Base-by-base conservation (phyloP, 2,797 vertebrate genomes). In the Dermochelys coriacea region DNA sequence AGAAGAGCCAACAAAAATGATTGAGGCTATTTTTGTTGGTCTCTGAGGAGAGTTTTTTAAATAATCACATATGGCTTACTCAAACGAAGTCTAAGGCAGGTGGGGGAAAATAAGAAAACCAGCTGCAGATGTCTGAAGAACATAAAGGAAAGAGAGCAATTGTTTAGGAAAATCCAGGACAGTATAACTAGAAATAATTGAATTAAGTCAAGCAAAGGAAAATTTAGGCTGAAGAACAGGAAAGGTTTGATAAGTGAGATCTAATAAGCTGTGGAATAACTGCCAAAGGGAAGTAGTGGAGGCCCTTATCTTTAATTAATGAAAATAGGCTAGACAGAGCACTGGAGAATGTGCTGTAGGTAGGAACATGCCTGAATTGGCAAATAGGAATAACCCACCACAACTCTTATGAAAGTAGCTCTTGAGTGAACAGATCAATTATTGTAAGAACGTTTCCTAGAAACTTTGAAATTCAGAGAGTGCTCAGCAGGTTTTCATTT, bases 141-240 rank as follows among this genome's bases (percentile, higher is more conserved):
- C 71, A 61, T 89, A 45, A 78, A 21, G 12, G 18, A 90, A 87
- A 71, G 34, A 82, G 29, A 93, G 14, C n/a, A 86, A 91, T 55
- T 84, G 27, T 82, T 91, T 90, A 61, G 59, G 86, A 75, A 85
- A 85, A 95, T 75, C 92, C 25, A 94, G 84, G 82, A 84, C 91
- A n/a, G 61, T 91, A 54, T 12, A 84, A 87, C 47, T 71, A 88
- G 51, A 19, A 93, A 27, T 61, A 15, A 61, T 61, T 31, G 31
- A 61, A 90, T 82, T 47, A 10, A 96, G 86, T 85, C 88, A 92
- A 94, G 34, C 12, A 85, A 91, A 88, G 80, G 75, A 84, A 37
- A 82, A 23, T 81, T 64, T 93, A 71, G 86, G 37, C 41, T 74
- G 41, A 80, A 86, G 92, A 75, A 61, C 54, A 15, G 34, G 41